A percentile compares a stretch with the other conserved stretches of the same genome.
Conservation (phyloP, 2,797 vertebrate species). For the Buceros bicornis region DNA sequence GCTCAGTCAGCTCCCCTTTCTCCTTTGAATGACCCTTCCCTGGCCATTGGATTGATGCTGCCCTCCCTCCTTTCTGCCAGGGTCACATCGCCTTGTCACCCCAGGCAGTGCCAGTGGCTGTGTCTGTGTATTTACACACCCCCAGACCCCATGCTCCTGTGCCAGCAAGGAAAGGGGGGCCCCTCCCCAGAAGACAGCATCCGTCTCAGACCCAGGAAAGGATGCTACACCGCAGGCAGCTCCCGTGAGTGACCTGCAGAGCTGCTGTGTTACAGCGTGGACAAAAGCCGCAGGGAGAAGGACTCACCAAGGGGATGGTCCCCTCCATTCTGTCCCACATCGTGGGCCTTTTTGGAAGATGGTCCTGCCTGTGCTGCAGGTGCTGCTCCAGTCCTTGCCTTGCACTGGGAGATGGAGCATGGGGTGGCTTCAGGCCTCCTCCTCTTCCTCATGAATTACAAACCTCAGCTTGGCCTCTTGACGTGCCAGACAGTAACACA, state of each 20-base stretch:
- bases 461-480: constrained; percentile 41
- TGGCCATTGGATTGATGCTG: neutral
- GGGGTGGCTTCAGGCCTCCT: neutral
- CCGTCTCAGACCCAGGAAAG: neutral
- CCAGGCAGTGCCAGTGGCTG: neutral
- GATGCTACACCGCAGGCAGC: neutral
- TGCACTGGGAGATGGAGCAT: neutral
- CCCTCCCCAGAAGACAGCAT: neutral
- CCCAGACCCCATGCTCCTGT: rapidly evolving
- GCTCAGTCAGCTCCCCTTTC: rapidly evolving
- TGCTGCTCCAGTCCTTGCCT: neutral
- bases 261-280: neutral
- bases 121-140: neutral
- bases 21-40: neutral
- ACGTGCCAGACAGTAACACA: constrained; percentile 41
- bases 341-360: neutral
- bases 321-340: rapidly evolving
- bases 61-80: neutral
- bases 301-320: neutral
- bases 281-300: neutral
- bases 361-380: neutral
- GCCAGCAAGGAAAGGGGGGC: neutral
- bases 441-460: neutral
- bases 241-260: rapidly evolving
- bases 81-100: rapidly evolving